phyloP scores from a whole-genome alignment of 2,888 invertebrate genomes.

The Cerastis leucographa region DNA sequence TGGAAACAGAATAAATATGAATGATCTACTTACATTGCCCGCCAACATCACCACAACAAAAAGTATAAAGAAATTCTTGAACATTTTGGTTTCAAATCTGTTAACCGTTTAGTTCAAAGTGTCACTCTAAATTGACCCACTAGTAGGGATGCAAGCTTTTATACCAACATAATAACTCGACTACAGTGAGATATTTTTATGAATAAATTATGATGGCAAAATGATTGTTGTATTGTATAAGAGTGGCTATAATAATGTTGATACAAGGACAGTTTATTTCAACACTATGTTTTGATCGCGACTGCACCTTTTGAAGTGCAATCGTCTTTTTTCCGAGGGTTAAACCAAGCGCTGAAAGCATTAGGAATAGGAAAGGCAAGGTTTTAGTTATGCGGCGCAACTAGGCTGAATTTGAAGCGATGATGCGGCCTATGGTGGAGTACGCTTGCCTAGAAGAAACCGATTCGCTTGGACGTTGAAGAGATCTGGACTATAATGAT shows the following conservation, averaged over 20 bases:
- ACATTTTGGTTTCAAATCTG: conserved; percentile 35
- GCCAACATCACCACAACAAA: conserved; percentile 41
- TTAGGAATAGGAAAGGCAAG: not conserved
- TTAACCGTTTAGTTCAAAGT: conserved; percentile 14
- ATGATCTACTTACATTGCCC: conserved; percentile 43
- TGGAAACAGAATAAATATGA: no score
- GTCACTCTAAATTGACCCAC: not conserved
- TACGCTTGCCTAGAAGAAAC: no score
- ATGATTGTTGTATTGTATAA: conserved; percentile 37
- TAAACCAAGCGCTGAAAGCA: not conserved
- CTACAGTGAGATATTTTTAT: conserved; percentile 14
- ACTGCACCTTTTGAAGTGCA: not conserved
- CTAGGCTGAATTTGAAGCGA: no score
- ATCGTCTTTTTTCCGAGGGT: not conserved
- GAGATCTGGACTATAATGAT: no score
- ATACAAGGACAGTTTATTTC: conserved; percentile 27
- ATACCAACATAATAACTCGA: conserved; percentile 35
- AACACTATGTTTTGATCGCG: not conserved
- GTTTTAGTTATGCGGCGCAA: no score
- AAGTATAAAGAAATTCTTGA: conserved; percentile 37
- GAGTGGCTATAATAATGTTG: conserved; percentile 10
- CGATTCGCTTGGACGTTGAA: no score
- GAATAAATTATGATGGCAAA: conserved; percentile 44
- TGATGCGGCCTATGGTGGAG: no score
- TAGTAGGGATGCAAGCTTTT: conserved; percentile 20